Evolutionary conservation across 2,888 invertebrate genomes (phyloP).

Genomic region (Drosophila flavopinicola): DNA sequence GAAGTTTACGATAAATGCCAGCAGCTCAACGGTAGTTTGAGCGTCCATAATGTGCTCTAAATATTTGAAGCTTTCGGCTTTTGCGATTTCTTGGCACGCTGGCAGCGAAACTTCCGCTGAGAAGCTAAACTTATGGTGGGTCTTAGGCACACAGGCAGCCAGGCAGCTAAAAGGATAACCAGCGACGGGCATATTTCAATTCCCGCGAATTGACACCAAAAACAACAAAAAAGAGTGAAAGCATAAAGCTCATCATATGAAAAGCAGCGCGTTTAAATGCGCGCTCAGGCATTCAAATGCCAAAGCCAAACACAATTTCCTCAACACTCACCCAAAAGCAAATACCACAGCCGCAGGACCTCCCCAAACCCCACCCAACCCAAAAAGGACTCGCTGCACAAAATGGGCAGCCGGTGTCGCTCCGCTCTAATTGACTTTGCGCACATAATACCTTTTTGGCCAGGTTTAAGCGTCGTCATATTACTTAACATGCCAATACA

Average conservation of each 20-base stretch:
- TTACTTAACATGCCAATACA: constrained; percentile 64
- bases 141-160: constrained; percentile 15
- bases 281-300: constrained; percentile 44
- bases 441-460: constrained; percentile 71
- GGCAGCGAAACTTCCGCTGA: constrained; percentile 44
- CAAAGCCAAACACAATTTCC: constrained; percentile 65
- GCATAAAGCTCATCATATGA: constrained; percentile 25
- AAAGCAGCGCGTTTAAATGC: constrained; percentile 53
- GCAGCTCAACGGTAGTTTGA: constrained; percentile 60
- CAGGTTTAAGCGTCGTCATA: constrained; percentile 75
- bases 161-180: constrained; percentile 43
- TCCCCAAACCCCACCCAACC: no score
- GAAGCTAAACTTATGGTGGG: constrained; percentile 54
- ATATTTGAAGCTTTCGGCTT: constrained; percentile 59
- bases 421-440: constrained; percentile 75
- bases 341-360: constrained; percentile 6
- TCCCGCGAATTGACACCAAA: constrained; percentile 68
- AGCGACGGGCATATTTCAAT: constrained; percentile 41
- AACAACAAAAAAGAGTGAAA: constrained; percentile 39
- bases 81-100: constrained; percentile 37
- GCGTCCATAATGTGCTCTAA: constrained; percentile 64
- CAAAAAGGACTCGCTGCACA: no score
- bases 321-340: not conserved
- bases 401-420: constrained; percentile 9
- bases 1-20: constrained; percentile 80